phyloP scores from a whole-genome alignment of 92 coral and sea anemone genomes.

The Epizoanthus illoricatus region DNA sequence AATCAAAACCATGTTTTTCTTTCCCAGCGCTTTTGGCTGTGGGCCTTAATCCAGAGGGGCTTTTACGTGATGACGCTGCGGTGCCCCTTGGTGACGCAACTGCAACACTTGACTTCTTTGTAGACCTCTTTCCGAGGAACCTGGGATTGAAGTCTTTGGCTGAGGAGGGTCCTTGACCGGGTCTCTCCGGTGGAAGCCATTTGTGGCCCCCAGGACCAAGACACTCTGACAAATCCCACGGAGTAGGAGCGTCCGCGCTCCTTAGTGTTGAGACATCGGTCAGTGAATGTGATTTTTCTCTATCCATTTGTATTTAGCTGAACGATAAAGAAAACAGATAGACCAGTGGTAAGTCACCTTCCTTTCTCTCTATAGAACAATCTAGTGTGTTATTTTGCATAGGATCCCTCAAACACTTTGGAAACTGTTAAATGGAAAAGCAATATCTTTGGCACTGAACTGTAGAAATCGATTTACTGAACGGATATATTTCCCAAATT shows the following conservation, averaged over 20 bases:
- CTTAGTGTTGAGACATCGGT: constrained; percentile 22
- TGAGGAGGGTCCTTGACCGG: constrained; percentile 19
- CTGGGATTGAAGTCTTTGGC: constrained; percentile 14
- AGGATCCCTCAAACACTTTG: no score
- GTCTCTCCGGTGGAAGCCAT: constrained; percentile 29
- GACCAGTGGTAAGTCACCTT: no score
- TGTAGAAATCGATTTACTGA: no score
- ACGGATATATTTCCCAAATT: no score
- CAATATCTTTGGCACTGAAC: no score
- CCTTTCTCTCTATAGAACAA: no score
- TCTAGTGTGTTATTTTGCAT: no score
- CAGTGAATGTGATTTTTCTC: constrained; percentile 14
- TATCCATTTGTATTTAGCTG: constrained; percentile 18
- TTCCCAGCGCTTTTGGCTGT: no score
- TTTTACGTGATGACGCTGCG: background rate
- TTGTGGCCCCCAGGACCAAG: constrained; percentile 27
- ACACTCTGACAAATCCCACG: constrained; percentile 7
- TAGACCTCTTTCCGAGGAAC: background rate
- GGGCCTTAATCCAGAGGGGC: no score
- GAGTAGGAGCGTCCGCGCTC: background rate
- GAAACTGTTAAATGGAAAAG: no score
- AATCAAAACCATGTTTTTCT: no score
- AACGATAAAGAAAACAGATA: background rate
- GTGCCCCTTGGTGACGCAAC: background rate
- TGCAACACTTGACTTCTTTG: constrained; percentile 11